Base-by-base conservation (phyloP, 53 echinoderm and acorn worm species). In the Henricia sp. region DNA sequence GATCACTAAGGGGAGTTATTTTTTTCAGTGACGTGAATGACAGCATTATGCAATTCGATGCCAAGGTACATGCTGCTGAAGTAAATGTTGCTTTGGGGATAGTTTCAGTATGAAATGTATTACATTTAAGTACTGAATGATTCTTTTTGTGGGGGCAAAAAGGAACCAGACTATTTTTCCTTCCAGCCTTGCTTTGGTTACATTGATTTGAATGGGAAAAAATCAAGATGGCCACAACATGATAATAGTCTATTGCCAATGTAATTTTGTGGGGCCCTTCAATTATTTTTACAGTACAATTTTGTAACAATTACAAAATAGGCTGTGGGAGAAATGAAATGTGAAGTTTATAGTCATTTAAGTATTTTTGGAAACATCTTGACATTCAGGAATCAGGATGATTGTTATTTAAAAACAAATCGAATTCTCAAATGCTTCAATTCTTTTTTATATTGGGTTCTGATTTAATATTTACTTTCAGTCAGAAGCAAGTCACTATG, bases 361-460 rank as follows among this genome's bases (percentile, higher is more conserved):
- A 63, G 63, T 63, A 63, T 63, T 63, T 63, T 63, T 63, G 32
- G 32, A 63, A 23, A 63, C 63, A 63, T 63, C 63, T 63, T 63
- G 63, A 63, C 63, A 63, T 63, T 63, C 63, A 63, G 63, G 67
- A 34, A 66, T 66, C 63, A 63, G 67, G 36, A 66, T 9, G 36
- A 66, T 9, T 12, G 67, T 40, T 37, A 37, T 67, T 67, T n/a
- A 37, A 67, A 38, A 38, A 40, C 39, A 67, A 65, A 65, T 65
- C 36, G 35, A 65, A 65, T 65, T 65, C 65, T 35, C 67, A 67
- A 38, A 38, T 67, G 39, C n/a, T 38, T 67, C 16, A 19, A 67
- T 38, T 38, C 25, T 39, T 67, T 37, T 67, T 1, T 67, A 67
- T 38, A 67, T 19, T 67, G 67, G 38, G 37, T 38, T 38, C 40